These are phyloP conservation scores for Neostethus bicornis DNA, from an alignment of 2,797 vertebrate genomes.

Conservation along the genomic window DNA sequence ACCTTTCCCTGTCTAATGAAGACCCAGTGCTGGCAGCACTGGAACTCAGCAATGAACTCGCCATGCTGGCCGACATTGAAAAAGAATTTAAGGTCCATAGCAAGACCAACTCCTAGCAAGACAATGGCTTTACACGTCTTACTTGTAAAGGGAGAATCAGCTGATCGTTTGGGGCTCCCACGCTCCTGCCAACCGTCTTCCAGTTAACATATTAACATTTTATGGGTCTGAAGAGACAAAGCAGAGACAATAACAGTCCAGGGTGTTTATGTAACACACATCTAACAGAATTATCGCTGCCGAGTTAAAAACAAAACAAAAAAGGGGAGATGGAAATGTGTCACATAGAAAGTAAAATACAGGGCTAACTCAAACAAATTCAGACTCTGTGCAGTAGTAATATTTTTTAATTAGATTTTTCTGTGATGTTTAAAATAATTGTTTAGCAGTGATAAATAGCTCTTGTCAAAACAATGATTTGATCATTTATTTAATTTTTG, in stretches of 20 bases:
- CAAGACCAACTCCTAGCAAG: neutral
- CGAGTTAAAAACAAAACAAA: neutral
- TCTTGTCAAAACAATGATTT: too few species aligned
- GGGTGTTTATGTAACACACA: slow-evolving; percentile 7
- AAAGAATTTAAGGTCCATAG: slow-evolving; percentile 94
- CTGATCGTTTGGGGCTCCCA: slow-evolving; percentile 20
- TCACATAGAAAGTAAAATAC: neutral
- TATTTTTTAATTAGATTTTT: neutral
- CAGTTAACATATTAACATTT: slow-evolving; percentile 23
- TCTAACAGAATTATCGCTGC: slow-evolving; percentile 17
- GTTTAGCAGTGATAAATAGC: neutral
- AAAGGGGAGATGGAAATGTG: neutral
- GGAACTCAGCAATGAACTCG: slow-evolving; percentile 96
- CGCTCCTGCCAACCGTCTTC: slow-evolving; percentile 14
- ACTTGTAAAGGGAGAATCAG: neutral
- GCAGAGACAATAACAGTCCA: slow-evolving; percentile 24
- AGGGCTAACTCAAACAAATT: neutral
- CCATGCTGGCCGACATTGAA: slow-evolving; percentile 94
- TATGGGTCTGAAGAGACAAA: slow-evolving; percentile 36
- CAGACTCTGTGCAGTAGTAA: neutral
- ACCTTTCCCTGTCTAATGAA: slow-evolving; percentile 95
- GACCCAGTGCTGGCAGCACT: slow-evolving; percentile 96
- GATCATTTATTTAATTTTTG: neutral
- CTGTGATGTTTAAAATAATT: too few species aligned
- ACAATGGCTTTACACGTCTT: neutral